Evolutionary conservation across 1,140 invertebrate genomes (phyloP), one percentile per base, ranked within the genome.

Genomic region (Hycleus phaleratus): DNA sequence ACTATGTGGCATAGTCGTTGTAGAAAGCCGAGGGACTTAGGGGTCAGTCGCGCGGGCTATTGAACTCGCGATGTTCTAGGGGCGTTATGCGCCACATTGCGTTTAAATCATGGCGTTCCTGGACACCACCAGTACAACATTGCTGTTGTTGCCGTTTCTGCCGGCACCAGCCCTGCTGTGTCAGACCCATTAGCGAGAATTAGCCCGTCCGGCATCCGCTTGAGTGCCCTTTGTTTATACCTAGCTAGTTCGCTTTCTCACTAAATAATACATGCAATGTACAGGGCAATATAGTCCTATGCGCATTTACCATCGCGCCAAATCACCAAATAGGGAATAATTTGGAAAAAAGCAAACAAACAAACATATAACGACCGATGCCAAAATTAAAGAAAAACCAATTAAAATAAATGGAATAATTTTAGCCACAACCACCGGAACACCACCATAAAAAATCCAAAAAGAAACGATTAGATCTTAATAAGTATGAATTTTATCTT

Each of bases 161-260:
- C 7, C 44, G 44, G 9, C 26, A 8, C 44, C 44, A 18, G 18
- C 44, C 44, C 44, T 8, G 32, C 32, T 32, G 32, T 40, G 26
- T 25, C 9, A 43, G 53, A 56, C 53, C 44, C 46, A 56, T 56
- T 56, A 56, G 53, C 53, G 39, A 26, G 53, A 56, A 56, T 56
- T 56, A 56, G 53, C 38, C 46, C 25, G 53, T 38, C 53, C 44
- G 53, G 44, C 40, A 32, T 11, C 26, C 26, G 53, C 44, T 43
- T 40, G 39, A 53, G 11, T 32, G 51, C 39, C 51, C 51, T 56
- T 56, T 56, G 53, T 56, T 56, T 24, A 24, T 25, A 40, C 38
- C 44, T 46, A 44, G 25, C 39, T 24, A 38, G 26, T 24, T 18
- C 24, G 26, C 18, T 32, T 26, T 7, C 32, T 32, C 32, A 7